Percentiles rank a stretch among this genome's conserved stretches.
Conservation (phyloP, 2,113 vertebrate genomes). For the Phrynosoma blainvillii region DNA sequence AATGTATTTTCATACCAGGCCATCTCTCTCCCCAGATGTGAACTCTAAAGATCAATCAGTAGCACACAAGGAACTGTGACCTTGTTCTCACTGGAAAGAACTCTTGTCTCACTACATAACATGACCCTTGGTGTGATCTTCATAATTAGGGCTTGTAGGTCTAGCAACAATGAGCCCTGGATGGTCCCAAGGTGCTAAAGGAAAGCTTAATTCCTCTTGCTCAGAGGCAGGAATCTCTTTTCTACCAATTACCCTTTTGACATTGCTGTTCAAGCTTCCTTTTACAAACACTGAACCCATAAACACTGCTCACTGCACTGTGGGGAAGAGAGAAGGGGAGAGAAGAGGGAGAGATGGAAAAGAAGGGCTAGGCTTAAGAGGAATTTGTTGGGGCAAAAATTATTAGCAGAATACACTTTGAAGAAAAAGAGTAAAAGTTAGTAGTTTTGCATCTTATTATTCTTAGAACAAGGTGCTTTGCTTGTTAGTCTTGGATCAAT, state of each 20-base stretch:
- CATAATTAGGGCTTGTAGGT: conserved; percentile 54
- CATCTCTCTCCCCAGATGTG: conserved; percentile 31
- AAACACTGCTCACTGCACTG: conserved; percentile 29
- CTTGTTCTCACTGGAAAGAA: conserved; percentile 54
- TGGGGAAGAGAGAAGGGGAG: background rate
- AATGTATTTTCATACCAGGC: background rate
- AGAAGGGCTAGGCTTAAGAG: background rate
- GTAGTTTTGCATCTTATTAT: conserved; percentile 37
- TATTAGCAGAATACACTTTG: background rate
- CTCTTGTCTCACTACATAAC: conserved; percentile 54
- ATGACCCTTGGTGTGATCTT: conserved; percentile 58
- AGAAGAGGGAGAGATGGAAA: background rate
- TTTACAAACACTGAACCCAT: conserved; percentile 47
- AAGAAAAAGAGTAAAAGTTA: conserved; percentile 25
- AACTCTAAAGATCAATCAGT: conserved; percentile 57
- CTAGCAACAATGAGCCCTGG: conserved; percentile 53
- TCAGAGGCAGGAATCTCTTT: conserved; percentile 55
- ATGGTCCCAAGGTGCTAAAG: conserved; percentile 56
- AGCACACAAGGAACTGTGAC: conserved; percentile 47
- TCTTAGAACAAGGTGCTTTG: background rate
- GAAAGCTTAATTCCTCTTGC: conserved; percentile 58
- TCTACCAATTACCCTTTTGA: conserved; percentile 55
- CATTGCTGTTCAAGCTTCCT: conserved; percentile 43
- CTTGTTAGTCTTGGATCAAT: background rate
- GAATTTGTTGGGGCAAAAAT: background rate